Evolutionary conservation across 2,113 vertebrate genomes (phyloP), one percentile per base, ranked within the genome.

Genomic region (Coptodon bakossiorum): DNA sequence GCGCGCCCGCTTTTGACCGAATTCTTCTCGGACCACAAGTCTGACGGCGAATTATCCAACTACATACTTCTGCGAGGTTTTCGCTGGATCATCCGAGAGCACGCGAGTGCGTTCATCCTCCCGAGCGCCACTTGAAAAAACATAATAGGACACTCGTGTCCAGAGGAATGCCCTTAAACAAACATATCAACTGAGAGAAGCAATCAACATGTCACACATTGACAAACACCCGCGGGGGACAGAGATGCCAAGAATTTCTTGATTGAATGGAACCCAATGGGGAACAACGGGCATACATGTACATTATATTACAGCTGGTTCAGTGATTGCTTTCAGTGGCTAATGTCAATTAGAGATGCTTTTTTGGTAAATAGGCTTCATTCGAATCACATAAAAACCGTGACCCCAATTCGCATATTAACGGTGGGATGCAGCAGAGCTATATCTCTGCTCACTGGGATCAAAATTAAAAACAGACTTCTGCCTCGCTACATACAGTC

Each of bases 291-390:
- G 54, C 80, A 36, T 71, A 61, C 66, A 90, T 88, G 87, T 89
- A 85, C 83, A 78, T 83, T 80, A 59, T 61, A 78, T 92, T 73
- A 88, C 91, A 87, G 9, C 87, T 84, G 87, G 66, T 88, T 91
- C 88, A 81, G 9, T 85, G 90, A 91, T 81, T 83, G 84, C 86
- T 86, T 90, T 90, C 89, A 88, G 87, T 90, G 87, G 89, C 90
- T 91, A 71, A 87, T 82, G 87, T 90, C 90, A 91, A 91, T 93
- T 90, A 93, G 90, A 85, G 90, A 88, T 54, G 89, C 78, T 85
- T 92, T 90, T 90, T 16, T 17, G 73, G 86, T 87, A 91, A 93
- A 93, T 8, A 53, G 82, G 86, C 89, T 89, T 86, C 84, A 80
- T 87, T 92, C 54, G 78, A 68, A 86, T 86, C 53, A 82, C 11